Conservation (phyloP, 2,888 invertebrate genomes). For the Petrophora chlorosata region DNA sequence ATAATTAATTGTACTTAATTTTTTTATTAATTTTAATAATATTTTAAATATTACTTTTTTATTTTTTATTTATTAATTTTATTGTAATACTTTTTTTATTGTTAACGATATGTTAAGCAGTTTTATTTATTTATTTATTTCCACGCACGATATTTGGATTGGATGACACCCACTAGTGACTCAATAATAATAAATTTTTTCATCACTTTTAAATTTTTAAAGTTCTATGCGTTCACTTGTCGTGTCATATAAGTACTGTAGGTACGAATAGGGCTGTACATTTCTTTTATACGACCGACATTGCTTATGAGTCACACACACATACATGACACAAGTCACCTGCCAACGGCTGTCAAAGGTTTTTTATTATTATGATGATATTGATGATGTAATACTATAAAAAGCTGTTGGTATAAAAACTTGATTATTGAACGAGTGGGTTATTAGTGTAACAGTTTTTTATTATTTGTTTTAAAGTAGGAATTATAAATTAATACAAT, state of each 20-base stretch:
- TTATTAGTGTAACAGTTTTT: background rate
- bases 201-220: background rate
- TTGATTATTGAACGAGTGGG: background rate
- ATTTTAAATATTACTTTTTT: no score
- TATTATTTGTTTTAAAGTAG: background rate
- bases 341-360: constrained; percentile 31
- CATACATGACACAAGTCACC: background rate
- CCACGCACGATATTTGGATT: no score
- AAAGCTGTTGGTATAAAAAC: background rate
- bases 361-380: constrained; percentile 14
- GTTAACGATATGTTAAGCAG: no score
- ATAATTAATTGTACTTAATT: no score
- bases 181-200: background rate
- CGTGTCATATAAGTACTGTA: constrained; percentile 24
- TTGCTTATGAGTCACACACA: constrained; percentile 25
- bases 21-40: no score
- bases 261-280: constrained; percentile 35
- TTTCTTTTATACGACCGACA: constrained; percentile 41
- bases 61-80: no score
- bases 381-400: constrained; percentile 14
- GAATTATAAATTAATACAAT: background rate
- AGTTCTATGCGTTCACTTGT: constrained; percentile 3
- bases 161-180: no score
- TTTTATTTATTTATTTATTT: no score
- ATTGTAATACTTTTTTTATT: no score